Base-by-base conservation (phyloP, 2,113 vertebrate genomes). In the Jaculus jaculus region DNA sequence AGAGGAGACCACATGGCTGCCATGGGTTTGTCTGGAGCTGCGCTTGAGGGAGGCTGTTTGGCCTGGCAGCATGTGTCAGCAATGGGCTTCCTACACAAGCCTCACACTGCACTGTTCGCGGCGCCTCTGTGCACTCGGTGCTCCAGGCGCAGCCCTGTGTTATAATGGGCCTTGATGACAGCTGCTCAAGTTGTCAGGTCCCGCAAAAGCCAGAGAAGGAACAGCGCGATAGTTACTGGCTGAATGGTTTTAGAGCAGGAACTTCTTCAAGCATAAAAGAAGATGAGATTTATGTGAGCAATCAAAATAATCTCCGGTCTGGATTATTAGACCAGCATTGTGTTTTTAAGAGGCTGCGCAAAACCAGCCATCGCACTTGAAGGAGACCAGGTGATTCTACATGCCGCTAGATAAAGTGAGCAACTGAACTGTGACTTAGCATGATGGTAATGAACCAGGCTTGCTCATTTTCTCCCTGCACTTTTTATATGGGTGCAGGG, bases 51-150 rank as follows among this genome's bases (percentile, higher is more conserved):
- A 94, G 80, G 79, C 85, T 97, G 54, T 92, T 82, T 51, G 75
- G 87, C 89, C 91, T 91, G 82, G 78, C 84, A 91, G 92, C 91
- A 95, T 92, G 87, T 95, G 85, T 95, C 84, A 95, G 94, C 94
- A 95, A 89, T 61, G 63, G 90, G 74, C 74, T 61, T 94, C 85
- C 85, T 82, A 93, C 75, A 83, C 93, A 95, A 88, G 84, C 37
- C 18, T 92, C 26, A 10, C 1, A 2, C 77, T 90, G 84, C 42
- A 66, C 24, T 42, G 28, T 83, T 92, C 58, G 34, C 54, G 74
- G 92, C 20, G 30, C 72, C 61, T 87, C 39, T 4, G 18, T 26
- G 61, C 47, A 26, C 20, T 60, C 39, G 20, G 11, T 60, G 65
- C 24, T 63, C 73, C 75, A 84, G 83, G 85, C 39, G 54, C 0